Conservation (phyloP, 2,888 invertebrate genomes). For the Penaeus monodon region DNA sequence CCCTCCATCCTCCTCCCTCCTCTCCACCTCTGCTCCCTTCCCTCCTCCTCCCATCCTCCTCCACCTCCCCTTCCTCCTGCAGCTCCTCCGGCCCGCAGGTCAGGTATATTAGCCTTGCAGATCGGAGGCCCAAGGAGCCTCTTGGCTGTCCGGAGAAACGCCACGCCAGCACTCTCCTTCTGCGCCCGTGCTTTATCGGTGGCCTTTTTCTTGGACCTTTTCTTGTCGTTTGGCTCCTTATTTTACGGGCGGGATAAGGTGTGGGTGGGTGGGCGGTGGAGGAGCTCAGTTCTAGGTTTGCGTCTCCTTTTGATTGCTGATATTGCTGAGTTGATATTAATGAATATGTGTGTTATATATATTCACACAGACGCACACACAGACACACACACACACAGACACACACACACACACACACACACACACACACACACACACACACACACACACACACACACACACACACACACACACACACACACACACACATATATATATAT, state of each 20-base stretch:
- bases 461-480: neutral
- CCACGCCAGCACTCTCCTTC: too few species aligned
- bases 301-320: too few species aligned
- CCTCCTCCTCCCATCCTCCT: too few species aligned
- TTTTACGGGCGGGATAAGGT: too few species aligned
- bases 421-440: neutral
- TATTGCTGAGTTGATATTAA: too few species aligned
- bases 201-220: neutral
- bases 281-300: too few species aligned
- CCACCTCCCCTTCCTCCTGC: neutral
- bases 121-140: too few species aligned
- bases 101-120: too few species aligned
- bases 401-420: neutral
- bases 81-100: too few species aligned
- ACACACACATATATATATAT: neutral
- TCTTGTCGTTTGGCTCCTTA: neutral
- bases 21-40: neutral
- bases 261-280: too few species aligned
- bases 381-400: neutral
- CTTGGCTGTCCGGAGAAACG: too few species aligned
- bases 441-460: slow-evolving; percentile 1
- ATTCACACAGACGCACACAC: neutral
- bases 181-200: too few species aligned
- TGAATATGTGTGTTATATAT: neutral
- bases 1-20: neutral